Conservation (phyloP, 2,888 invertebrate genomes). For the Perithous albicinctus region DNA sequence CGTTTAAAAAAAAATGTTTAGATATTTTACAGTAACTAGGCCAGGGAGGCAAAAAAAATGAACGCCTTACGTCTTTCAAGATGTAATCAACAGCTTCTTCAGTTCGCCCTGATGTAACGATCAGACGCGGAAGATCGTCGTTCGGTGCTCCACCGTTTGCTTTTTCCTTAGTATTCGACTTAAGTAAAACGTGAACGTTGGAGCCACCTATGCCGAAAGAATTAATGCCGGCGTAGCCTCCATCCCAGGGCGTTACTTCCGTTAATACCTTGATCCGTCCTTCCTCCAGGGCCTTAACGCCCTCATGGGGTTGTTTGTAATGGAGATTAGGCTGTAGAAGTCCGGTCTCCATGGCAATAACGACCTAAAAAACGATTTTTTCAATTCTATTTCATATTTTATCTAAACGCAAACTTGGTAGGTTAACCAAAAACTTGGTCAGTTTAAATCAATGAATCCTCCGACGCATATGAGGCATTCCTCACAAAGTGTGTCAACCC, state of each 20-base stretch:
- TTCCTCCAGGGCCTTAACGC: constrained; percentile 88
- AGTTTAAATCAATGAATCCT: too few species aligned
- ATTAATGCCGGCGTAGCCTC: constrained; percentile 92
- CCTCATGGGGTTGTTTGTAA: constrained; percentile 88
- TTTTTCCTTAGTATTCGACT: constrained; percentile 87
- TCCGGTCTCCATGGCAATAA: constrained; percentile 93
- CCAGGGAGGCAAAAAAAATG: too few species aligned
- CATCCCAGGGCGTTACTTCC: constrained; percentile 89
- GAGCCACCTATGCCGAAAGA: constrained; percentile 98
- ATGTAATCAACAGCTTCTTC: constrained; percentile 90
- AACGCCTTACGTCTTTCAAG: constrained; percentile 87
- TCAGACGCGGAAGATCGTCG: constrained; percentile 90
- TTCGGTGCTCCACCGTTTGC: constrained; percentile 87
- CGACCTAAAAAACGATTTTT: constrained; percentile 86
- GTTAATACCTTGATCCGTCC: constrained; percentile 90
- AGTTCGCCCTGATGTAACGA: constrained; percentile 92
- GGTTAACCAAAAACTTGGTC: too few species aligned
- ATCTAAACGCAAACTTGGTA: background rate
- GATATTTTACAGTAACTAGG: background rate
- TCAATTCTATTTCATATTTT: too few species aligned
- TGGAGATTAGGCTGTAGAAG: constrained; percentile 95
- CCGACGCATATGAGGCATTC: too few species aligned
- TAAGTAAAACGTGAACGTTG: constrained; percentile 90
- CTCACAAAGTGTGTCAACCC: too few species aligned
- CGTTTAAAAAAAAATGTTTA: too few species aligned